These are phyloP conservation scores for Prenolepis imparis DNA, from an alignment of 2,888 invertebrate species.

Conservation along the genomic window DNA sequence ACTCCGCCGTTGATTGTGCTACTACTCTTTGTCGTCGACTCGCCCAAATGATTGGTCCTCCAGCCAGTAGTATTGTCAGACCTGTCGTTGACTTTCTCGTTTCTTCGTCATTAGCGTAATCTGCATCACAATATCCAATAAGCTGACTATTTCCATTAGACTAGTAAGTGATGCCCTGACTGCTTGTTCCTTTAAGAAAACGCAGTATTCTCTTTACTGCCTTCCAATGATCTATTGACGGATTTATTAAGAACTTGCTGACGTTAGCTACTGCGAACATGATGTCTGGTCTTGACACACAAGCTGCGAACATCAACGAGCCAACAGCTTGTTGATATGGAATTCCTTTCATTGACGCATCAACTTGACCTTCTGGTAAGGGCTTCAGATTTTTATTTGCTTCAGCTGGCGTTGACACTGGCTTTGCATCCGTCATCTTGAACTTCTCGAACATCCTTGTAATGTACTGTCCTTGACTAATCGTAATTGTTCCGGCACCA, in stretches of 20 bases:
- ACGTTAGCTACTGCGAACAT: neutral
- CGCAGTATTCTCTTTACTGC: neutral
- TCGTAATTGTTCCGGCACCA: neutral
- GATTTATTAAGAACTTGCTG: neutral
- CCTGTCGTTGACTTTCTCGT: neutral
- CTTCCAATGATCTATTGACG: neutral
- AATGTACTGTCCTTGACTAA: neutral
- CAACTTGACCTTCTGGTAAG: neutral
- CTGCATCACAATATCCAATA: neutral
- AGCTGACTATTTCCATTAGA: neutral
- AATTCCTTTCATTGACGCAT: neutral
- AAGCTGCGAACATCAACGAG: neutral
- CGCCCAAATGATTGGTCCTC: neutral
- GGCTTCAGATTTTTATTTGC: neutral
- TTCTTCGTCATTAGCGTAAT: neutral
- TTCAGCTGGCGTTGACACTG: neutral
- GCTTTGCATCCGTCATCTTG: neutral
- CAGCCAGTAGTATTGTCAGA: neutral
- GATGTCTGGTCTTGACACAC: neutral
- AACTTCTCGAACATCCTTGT: neutral
- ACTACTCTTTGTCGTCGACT: neutral
- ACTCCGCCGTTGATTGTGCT: neutral
- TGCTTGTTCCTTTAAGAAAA: neutral
- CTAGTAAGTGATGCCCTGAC: neutral
- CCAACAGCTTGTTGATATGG: neutral